These are phyloP conservation scores for Teleopsis dalmanni DNA, from an alignment of 1,140 invertebrate genomes.

Conservation along the genomic window DNA sequence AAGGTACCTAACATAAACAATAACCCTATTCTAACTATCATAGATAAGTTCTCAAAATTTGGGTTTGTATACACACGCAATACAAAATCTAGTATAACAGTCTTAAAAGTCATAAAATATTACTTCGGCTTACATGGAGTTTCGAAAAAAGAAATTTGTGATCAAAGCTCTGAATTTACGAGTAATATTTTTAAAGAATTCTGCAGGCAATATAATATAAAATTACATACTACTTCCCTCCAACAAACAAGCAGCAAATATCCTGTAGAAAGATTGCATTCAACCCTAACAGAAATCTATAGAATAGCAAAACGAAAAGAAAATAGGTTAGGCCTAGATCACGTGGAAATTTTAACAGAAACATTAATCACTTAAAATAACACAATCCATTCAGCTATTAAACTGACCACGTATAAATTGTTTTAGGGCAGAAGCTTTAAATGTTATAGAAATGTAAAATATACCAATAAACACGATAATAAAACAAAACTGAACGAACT, in stretches of 20 bases:
- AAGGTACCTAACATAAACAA: too few relatives aligned
- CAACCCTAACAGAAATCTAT: conserved; percentile 17
- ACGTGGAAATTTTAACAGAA: conserved; percentile 14
- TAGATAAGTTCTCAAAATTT: too few relatives aligned
- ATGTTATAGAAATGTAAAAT: background rate
- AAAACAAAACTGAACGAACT: background rate
- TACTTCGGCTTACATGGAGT: too few relatives aligned
- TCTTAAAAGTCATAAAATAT: too few relatives aligned
- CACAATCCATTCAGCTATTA: conserved; percentile 11
- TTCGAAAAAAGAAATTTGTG: conserved; percentile 10
- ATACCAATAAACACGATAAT: background rate
- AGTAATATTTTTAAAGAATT: conserved; percentile 13
- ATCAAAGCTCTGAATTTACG: conserved; percentile 14
- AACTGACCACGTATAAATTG: conserved; percentile 10
- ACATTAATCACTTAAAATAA: conserved; percentile 17
- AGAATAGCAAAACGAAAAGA: conserved; percentile 7
- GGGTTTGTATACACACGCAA: too few relatives aligned
- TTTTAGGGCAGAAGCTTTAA: too few relatives aligned
- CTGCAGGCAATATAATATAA: conserved; percentile 11
- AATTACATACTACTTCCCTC: conserved; percentile 10
- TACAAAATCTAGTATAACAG: too few relatives aligned
- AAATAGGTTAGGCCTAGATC: conserved; percentile 8
- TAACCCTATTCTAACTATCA: too few relatives aligned
- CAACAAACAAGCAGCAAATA: conserved; percentile 14
- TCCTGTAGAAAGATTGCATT: conserved; percentile 14